These are phyloP conservation scores for Yponomeuta plumbellus DNA, from an alignment of 2,888 invertebrate species.

Conservation along the genomic window DNA sequence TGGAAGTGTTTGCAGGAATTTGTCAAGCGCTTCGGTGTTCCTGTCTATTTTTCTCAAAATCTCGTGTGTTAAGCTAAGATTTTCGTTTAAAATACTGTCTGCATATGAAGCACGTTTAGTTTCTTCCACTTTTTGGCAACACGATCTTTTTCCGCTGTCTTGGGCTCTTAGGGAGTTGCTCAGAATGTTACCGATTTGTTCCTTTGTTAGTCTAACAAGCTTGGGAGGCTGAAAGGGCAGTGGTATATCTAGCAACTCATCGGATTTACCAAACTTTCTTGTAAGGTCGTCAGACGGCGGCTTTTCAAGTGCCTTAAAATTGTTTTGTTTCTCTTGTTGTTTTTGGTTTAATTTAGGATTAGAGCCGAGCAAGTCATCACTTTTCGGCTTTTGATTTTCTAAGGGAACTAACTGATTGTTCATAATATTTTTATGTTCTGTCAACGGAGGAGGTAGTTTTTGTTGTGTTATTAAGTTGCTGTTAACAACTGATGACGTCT, in stretches of 20 bases:
- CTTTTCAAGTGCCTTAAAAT: neutral
- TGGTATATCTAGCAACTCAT: constrained; percentile 28
- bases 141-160: constrained; percentile 12
- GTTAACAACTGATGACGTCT: neutral
- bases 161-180: neutral
- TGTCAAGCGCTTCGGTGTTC: constrained; percentile 50
- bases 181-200: constrained; percentile 26
- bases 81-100: constrained; percentile 36
- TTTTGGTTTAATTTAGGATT: neutral
- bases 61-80: constrained; percentile 48
- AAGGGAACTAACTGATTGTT: constrained; percentile 45
- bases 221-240: constrained; percentile 28
- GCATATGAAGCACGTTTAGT: constrained; percentile 26
- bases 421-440: constrained; percentile 43
- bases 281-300: neutral
- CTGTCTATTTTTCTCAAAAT: constrained; percentile 53
- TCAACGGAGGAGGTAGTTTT: constrained; percentile 28
- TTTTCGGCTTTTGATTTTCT: constrained; percentile 36
- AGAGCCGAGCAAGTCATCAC: constrained; percentile 16
- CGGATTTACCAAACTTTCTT: neutral
- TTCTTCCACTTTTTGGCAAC: constrained; percentile 19
- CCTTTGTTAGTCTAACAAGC: constrained; percentile 27
- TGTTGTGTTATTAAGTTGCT: neutral
- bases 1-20: constrained; percentile 43
- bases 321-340: neutral